Percentiles rank a stretch among this genome's conserved stretches.
Conservation (phyloP, 2,113 vertebrate genomes). For the Clupea harengus region DNA sequence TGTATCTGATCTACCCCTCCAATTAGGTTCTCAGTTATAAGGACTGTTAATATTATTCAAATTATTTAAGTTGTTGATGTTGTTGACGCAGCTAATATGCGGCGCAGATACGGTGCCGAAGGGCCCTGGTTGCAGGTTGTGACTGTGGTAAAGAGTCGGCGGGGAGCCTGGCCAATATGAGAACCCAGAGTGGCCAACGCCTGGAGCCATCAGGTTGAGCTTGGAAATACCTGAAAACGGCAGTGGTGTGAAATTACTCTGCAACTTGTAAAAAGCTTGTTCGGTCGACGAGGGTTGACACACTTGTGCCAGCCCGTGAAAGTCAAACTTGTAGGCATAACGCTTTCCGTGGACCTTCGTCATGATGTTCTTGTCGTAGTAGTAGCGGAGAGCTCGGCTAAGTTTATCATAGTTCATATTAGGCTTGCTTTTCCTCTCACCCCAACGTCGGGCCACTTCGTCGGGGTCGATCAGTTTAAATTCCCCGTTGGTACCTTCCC, state of each 20-base stretch:
- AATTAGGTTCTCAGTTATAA: conserved; percentile 79
- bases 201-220: conserved; percentile 90
- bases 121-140: conserved; percentile 80
- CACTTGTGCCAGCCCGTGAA: conserved; percentile 93
- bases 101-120: conserved; percentile 86
- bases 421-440: conserved; percentile 95
- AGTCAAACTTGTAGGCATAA: conserved; percentile 98
- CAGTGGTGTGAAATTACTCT: conserved; percentile 86
- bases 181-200: conserved; percentile 85
- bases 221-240: conserved; percentile 94
- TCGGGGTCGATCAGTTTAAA: conserved; percentile 97
- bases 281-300: conserved; percentile 92
- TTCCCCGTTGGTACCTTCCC: conserved; percentile 95
- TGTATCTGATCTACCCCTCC: background rate
- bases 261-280: conserved; percentile 93
- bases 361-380: conserved; percentile 99
- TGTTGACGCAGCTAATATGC: conserved; percentile 85
- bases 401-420: conserved; percentile 99
- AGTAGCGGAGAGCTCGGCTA: conserved; percentile 95
- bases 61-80: conserved; percentile 70
- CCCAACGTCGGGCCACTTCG: conserved; percentile 95
- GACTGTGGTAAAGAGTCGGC: conserved; percentile 82
- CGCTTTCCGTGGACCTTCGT: conserved; percentile 97
- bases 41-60: conserved; percentile 77
- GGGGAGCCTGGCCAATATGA: conserved; percentile 92